Base-by-base conservation (phyloP, 2,113 vertebrate species). In the Hyaena hyaena region DNA sequence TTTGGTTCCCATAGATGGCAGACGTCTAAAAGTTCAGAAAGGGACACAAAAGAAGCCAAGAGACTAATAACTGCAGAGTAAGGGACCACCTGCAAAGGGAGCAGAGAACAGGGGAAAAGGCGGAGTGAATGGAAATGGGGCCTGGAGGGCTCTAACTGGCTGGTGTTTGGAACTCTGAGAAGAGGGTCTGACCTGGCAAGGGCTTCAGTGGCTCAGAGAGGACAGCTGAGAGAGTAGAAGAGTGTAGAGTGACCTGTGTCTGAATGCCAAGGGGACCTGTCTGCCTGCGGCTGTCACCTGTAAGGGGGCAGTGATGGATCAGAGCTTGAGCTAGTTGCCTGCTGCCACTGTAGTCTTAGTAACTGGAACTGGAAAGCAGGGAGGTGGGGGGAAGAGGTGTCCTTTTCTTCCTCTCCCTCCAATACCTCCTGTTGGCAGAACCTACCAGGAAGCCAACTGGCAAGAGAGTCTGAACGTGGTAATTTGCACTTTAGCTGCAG, bases 21-120 rank as follows among this genome's bases (percentile, higher is more conserved):
- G 43, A 81, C 31, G 15, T 69, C 39, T 93, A 55, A 26, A 61
- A 58, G 28, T 71, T 94, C 50, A 33, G 28, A 94, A 15, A 19
- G 3, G 12, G 16, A 19, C 58, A 39, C 2, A 33, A 69, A 69
- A 68, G 50, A 74, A 86, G 33, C 14, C 5, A 21, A 26, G 48
- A 28, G 24, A 28, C 19, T 55, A 73, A 15, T 35, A 43, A 39
- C 39, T 31, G 17, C 35, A 84, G 86, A 65, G 65, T 14, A 5
- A 31, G 69, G 12, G n/a, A 0, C 31, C 2, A 0, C 58, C 28
- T 55, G 0, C 26, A 12, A 21, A 26, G 55, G 31, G 5, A 19
- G 6, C n/a, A 55, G 50, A 26, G 48, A 11, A 12, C 48, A 50
- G 48, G 10, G 15, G 4, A 28, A 71, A 55, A 33, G 17, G 19